Base-by-base conservation (phyloP, 2,113 vertebrate genomes). In the Setophaga kirtlandii region DNA sequence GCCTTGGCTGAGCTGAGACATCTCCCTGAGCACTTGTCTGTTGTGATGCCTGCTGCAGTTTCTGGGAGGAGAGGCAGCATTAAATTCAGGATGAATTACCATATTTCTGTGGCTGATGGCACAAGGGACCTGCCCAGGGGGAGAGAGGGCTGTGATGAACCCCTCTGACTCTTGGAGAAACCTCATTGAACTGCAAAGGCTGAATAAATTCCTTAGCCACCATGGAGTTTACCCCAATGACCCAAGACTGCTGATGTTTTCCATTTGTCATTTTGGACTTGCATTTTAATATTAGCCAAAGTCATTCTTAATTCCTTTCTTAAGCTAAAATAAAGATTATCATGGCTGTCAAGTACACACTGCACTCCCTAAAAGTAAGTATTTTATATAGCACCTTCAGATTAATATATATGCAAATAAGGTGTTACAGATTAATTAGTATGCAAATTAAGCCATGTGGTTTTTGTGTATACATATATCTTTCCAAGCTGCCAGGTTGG, bases 371-470 rank as follows among this genome's bases (percentile, higher is more conserved):
- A 68, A 94, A 94, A 90, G 46, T 47, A 77, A 63, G 69, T 53
- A 49, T 89, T 95, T 94, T 68, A 82, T 75, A 53, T 53, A 68
- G 69, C 62, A 85, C 53, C 52, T 84, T 89, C 84, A 71, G 87
- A 68, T 87, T 92, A 93, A 94, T 91, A 94, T 84, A 60, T 75
- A 95, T 95, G 93, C 84, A 93, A 95, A 95, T 95, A 27, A 75
- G 83, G 65, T 62, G 64, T 42, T 84, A 39, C 44, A 53, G 41
- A 78, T 91, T 94, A 94, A 93, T 97, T 93, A 93, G 37, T 49
- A 95, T 94, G 93, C 37, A 87, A 96, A 95, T 95, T 70, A 87
- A 93, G 6, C 16, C 59, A 30, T 60, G 47, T 64, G 52, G 44
- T 92, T 75, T 89, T 91, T 42, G 10, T 70, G n/a, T 79, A 53